Base-by-base conservation (phyloP, 2,888 invertebrate genomes). In the Stenurella melanura region DNA sequence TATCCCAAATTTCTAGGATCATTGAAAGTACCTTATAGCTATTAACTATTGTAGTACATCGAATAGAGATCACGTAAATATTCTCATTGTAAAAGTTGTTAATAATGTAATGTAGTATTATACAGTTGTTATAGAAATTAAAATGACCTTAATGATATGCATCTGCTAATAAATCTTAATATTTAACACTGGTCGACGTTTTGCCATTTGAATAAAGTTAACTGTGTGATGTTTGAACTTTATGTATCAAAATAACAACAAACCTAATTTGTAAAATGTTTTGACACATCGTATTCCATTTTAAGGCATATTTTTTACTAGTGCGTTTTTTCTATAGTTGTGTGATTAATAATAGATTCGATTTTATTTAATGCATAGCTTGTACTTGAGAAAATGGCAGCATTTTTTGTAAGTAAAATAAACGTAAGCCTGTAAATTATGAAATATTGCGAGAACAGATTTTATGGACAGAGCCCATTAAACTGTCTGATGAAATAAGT, bases 91-190 rank as follows among this genome's bases (percentile, higher is more conserved):
- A 26, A 26, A 26, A 34, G 7, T 34, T 7, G 6, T 9, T 34
- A 34, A 9, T 34, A 34, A 34, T 34, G 30, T 34, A 9, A 34
- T 2, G 30, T 7, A 34, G 3, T 34, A 9, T 5, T 34, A 34
- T 34, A 34, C 42, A 42, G 42, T 12, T 42, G 42, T 42, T 42
- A 15, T 15, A 3, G 42, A 15, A 4, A 12, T 42, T 42, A 15
- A 42, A 61, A 54, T 67, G 42, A 67, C 67, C 67, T 67, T 67
- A 67, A 50, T 19, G 54, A 50, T 67, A 50, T 50, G 50, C 54
- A 54, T 26, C 18, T 21, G 7, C 15, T 56, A 17, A 70, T 70
- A 60, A 70, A 70, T 70, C 58, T 70, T 70, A 70, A 70, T 70
- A 56, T 6, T 18, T 15, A 42, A 42, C 15, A 4, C 42, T 42